Percentiles rank a stretch among this genome's conserved stretches.
Conservation (phyloP, 2,888 invertebrate species). For the Leptogaster cylindrica region DNA sequence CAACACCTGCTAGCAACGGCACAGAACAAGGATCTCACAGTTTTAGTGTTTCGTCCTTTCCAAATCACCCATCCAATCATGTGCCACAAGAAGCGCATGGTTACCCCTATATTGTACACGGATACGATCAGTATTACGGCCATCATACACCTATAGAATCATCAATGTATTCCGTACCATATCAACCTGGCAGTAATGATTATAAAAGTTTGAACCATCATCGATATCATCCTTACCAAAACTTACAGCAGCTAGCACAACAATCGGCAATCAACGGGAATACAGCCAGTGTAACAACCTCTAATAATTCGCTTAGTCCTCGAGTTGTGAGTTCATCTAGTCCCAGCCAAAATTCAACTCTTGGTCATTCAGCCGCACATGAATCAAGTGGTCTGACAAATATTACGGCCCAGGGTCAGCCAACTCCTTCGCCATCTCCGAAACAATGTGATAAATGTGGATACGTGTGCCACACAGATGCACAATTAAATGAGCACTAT, state of each 20-base stretch:
- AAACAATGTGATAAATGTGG: constrained; percentile 87
- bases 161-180: constrained; percentile 42
- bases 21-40: neutral
- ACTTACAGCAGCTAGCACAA: constrained; percentile 49
- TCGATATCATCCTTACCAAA: constrained; percentile 49
- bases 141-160: constrained; percentile 51
- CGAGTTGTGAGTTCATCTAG: constrained; percentile 61
- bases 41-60: constrained; percentile 42
- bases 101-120: constrained; percentile 55
- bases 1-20: constrained; percentile 52
- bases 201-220: constrained; percentile 51
- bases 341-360: constrained; percentile 57
- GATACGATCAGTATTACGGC: constrained; percentile 61
- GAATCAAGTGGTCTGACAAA: constrained; percentile 48
- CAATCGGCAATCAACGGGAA: constrained; percentile 41
- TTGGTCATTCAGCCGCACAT: constrained; percentile 51
- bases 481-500: constrained; percentile 77
- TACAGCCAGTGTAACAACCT: constrained; percentile 49
- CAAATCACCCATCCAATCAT: neutral
- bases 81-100: constrained; percentile 50
- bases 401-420: constrained; percentile 63
- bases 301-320: constrained; percentile 58
- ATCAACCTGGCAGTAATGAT: constrained; percentile 48
- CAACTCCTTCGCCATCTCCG: constrained; percentile 71
- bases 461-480: constrained; percentile 76